phyloP scores from a whole-genome alignment of 2,888 invertebrate species.

The Eupithecia pulchellata region DNA sequence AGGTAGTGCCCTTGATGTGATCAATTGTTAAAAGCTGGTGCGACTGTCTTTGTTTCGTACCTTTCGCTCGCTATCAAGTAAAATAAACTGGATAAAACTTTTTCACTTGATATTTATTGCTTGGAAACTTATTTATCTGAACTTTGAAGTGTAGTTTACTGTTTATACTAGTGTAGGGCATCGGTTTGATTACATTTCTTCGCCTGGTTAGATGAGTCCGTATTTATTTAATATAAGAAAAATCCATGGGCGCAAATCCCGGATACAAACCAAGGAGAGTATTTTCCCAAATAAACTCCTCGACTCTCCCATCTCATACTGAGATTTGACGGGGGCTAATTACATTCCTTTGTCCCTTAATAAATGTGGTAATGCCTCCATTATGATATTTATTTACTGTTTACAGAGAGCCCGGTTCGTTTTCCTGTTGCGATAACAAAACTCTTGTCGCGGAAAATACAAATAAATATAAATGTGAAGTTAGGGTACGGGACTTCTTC shows the following conservation, averaged over 20 bases:
- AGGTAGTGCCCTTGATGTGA: no score
- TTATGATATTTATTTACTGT: conserved; percentile 25
- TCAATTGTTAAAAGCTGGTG: no score
- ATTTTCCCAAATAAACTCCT: conserved; percentile 39
- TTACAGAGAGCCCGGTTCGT: conserved; percentile 26
- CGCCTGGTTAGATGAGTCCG: not conserved
- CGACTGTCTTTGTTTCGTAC: no score
- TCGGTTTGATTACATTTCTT: not conserved
- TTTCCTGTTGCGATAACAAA: conserved; percentile 13
- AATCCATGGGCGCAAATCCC: not conserved
- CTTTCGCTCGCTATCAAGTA: not conserved
- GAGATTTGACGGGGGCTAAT: conserved; percentile 57
- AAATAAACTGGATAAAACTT: conserved; percentile 3
- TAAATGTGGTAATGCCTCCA: conserved; percentile 42
- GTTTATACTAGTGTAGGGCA: no score
- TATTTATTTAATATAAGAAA: conserved; percentile 3
- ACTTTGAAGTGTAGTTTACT: not conserved
- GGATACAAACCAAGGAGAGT: not conserved
- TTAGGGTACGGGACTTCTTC: not conserved
- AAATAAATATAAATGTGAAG: conserved; percentile 9
- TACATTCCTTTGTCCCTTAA: conserved; percentile 54
- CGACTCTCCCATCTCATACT: conserved; percentile 50
- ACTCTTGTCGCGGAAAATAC: not conserved
- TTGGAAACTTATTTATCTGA: conserved; percentile 5
- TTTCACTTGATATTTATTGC: conserved; percentile 9